A percentile compares a stretch with the other conserved stretches of the same genome.
Evolutionary conservation across 2,888 invertebrate genomes (phyloP).

Genomic region (Crocallis elinguaria): DNA sequence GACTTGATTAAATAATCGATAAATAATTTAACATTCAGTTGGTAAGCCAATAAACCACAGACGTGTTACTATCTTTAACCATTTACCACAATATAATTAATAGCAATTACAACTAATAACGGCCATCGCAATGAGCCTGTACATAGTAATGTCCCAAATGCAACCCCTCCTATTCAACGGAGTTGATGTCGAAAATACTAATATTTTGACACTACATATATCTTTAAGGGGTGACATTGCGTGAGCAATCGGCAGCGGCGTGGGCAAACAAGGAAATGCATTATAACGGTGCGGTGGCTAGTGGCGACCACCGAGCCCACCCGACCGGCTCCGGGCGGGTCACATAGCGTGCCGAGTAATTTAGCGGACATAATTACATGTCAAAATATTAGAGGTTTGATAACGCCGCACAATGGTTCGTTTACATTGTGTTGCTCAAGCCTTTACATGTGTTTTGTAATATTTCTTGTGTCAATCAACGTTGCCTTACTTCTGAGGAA

Average conservation of each 20-base stretch:
- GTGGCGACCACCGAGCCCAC: constrained; percentile 26
- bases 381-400: constrained; percentile 40
- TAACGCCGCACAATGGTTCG: constrained; percentile 47
- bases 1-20: no score
- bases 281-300: constrained; percentile 38
- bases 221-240: constrained; percentile 30
- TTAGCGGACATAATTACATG: constrained; percentile 38
- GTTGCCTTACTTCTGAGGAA: not conserved
- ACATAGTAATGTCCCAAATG: no score
- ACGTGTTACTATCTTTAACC: no score
- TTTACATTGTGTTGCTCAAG: constrained; percentile 17
- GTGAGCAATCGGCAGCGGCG: constrained; percentile 44
- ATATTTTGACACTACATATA: constrained; percentile 10
- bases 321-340: constrained; percentile 8
- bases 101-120: no score
- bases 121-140: no score
- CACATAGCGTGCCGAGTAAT: constrained; percentile 34
- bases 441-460: constrained; percentile 23
- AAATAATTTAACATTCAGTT: no score
- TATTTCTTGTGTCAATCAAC: constrained; percentile 22
- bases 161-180: no score
- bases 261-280: constrained; percentile 46
- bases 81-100: no score
- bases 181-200: no score
- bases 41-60: no score